Base-by-base conservation (phyloP, 2,113 vertebrate species). In the Vidua chalybeata region DNA sequence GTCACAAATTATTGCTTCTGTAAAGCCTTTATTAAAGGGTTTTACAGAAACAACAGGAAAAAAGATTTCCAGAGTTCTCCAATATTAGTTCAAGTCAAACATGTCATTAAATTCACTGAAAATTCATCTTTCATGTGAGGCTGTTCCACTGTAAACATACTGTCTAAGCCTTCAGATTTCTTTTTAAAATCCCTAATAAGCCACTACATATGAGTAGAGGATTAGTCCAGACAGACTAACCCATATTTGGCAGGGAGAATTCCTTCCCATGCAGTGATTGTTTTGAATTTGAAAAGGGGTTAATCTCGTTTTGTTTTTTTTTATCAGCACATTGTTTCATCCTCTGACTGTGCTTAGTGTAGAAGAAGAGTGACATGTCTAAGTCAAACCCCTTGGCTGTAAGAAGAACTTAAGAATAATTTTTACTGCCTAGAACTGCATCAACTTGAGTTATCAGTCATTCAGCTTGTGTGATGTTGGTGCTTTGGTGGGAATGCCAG, bases 201-300 rank as follows among this genome's bases (percentile, higher is more conserved):
- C 68, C 43, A 77, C 93, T 48, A 26, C 43, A 59, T 72, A 84
- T 28, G 73, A 95, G 75, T 31, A 71, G 61, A 75, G 81, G 85
- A 96, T 97, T 96, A 95, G 79, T 35, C 68, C 79, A 91, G 87
- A 90, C 67, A 72, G 92, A 80, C 74, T 87, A 92, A 94, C 89
- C 75, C 61, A 75, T 33, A 79, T 73, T 91, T 61, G 31, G 43
- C 35, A 87, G 82, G 51, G 37, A 91, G 35, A 66, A 56, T 61
- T 84, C 55, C 76, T 87, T 83, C 51, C 43, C 45, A 49, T 51
- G 43, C 31, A 31, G 43, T 51, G 54, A 75, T 41, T 69, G 54
- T 74, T 68, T 85, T 66, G 2, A 61, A 56, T 82, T 81, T 86
- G 27, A 58, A 79, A 76, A 59, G 48, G 66, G 35, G 54, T 75